These are phyloP conservation scores for Bombus haemorrhoidalis DNA, from an alignment of 1,140 invertebrate species.

Conservation along the genomic window DNA sequence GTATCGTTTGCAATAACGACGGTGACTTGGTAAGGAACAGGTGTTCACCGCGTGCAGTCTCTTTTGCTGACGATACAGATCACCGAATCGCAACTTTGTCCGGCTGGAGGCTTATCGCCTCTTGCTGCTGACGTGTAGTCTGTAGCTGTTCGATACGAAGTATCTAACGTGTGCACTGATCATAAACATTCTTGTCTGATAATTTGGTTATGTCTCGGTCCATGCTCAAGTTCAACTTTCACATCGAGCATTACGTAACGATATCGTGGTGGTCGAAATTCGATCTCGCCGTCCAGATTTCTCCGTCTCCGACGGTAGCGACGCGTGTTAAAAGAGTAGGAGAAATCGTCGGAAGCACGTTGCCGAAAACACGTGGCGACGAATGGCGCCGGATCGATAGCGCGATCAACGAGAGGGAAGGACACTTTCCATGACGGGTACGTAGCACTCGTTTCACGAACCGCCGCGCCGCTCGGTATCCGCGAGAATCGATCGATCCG, in stretches of 20 bases:
- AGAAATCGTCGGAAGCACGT: constrained; percentile 29
- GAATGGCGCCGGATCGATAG: constrained; percentile 43
- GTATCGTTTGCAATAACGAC: constrained; percentile 2
- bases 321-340: neutral
- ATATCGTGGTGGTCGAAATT: neutral
- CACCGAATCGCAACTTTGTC: constrained; percentile 59
- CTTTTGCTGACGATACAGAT: constrained; percentile 64
- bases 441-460: constrained; percentile 34
- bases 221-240: constrained; percentile 38
- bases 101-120: constrained; percentile 54
- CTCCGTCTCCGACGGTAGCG: neutral
- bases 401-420: constrained; percentile 37
- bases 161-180: constrained; percentile 67
- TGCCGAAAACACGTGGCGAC: constrained; percentile 62
- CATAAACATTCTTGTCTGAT: constrained; percentile 63
- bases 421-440: constrained; percentile 18
- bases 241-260: neutral
- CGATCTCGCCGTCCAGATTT: neutral
- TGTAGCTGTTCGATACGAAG: constrained; percentile 57
- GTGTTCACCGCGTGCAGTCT: constrained; percentile 52
- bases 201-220: constrained; percentile 43
- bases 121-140: constrained; percentile 67
- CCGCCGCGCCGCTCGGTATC: neutral
- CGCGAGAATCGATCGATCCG: constrained; percentile 13
- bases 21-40: constrained; percentile 52